These are phyloP conservation scores for Montipora cactus DNA, from an alignment of 64 coral and sea anemone species.

Conservation along the genomic window DNA sequence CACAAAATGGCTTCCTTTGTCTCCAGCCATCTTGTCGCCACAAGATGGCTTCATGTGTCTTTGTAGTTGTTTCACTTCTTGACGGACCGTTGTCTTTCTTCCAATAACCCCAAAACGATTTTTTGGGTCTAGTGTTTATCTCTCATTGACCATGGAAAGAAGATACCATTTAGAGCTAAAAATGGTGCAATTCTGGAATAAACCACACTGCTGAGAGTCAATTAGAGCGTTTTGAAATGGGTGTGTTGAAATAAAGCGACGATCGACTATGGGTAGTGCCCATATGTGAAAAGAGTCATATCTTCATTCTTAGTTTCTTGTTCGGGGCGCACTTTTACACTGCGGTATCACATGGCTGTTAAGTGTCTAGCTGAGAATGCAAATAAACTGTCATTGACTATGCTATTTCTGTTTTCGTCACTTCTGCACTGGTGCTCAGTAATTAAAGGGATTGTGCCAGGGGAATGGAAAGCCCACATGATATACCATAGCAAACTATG, in stretches of 20 bases:
- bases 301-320: background rate
- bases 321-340: background rate
- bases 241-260: background rate
- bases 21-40: background rate
- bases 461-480: background rate
- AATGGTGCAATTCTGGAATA: background rate
- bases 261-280: background rate
- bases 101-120: background rate
- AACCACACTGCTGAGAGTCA: background rate
- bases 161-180: background rate
- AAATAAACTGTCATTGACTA: background rate
- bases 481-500: no score
- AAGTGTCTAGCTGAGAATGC: background rate
- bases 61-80: no score
- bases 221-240: background rate
- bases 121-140: background rate
- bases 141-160: background rate
- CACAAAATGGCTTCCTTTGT: no score
- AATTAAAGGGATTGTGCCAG: background rate
- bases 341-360: background rate
- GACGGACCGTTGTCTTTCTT: background rate
- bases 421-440: background rate
- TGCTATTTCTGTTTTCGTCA: background rate
- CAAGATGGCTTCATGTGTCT: background rate
- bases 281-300: background rate